Evolutionary conservation across 2,888 invertebrate species (phyloP).

Genomic region (Perdita meconis): DNA sequence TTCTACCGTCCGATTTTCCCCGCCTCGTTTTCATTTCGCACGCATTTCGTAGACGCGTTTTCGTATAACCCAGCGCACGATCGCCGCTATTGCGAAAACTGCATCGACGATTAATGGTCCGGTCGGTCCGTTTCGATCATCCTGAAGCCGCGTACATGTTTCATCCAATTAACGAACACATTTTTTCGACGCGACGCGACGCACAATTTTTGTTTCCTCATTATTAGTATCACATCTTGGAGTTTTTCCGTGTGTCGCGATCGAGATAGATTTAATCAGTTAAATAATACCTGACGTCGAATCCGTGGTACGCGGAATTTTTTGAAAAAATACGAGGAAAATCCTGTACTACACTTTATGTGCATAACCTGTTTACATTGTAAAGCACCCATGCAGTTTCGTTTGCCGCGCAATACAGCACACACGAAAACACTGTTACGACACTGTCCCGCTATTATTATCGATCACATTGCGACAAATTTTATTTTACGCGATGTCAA

Average conservation of each 20-base stretch:
- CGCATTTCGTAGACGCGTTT: conserved; percentile 2
- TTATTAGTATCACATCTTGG: conserved; percentile 20
- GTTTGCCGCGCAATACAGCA: conserved; percentile 12
- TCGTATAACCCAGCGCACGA: background rate
- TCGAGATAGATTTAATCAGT: background rate
- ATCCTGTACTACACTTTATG: conserved; percentile 21
- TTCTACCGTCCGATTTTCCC: background rate
- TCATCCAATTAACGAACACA: no score
- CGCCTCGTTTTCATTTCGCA: background rate
- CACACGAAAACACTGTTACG: background rate
- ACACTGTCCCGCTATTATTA: conserved; percentile 2
- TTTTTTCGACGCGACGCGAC: background rate
- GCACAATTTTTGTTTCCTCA: conserved; percentile 48
- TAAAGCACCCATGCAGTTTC: conserved; percentile 7
- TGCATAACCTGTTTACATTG: conserved; percentile 35
- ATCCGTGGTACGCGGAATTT: conserved; percentile 16
- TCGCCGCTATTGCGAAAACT: background rate
- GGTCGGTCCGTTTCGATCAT: no score
- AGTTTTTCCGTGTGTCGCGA: background rate
- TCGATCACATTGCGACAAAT: conserved; percentile 9
- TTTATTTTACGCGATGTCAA: background rate
- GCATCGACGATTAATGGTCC: background rate
- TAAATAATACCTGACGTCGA: conserved; percentile 18
- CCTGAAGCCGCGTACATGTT: no score
- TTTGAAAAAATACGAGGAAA: conserved; percentile 30